phyloP scores from a whole-genome alignment of 2,888 invertebrate species.

The Ryuthela nishihirai region DNA sequence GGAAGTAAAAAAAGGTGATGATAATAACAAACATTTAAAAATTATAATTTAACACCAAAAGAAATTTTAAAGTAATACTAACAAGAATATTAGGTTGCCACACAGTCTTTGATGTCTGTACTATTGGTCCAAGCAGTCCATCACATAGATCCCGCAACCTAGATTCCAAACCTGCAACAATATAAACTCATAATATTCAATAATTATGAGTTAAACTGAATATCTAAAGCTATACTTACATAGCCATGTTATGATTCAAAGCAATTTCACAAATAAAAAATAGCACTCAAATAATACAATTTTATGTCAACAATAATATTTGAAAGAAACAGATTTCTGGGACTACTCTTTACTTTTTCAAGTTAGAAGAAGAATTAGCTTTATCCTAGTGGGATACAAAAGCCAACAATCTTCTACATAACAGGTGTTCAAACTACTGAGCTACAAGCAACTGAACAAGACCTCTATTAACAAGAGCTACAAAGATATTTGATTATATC shows the following conservation, averaged over 20 bases:
- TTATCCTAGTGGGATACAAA: no score
- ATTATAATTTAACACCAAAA: background rate
- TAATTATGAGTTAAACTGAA: background rate
- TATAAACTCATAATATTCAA: background rate
- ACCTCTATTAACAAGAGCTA: no score
- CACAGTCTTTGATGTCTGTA: constrained; percentile 24
- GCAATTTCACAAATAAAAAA: no score
- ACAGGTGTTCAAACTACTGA: no score
- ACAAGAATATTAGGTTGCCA: constrained; percentile 36
- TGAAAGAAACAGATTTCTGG: background rate
- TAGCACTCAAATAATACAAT: background rate
- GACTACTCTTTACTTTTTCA: background rate
- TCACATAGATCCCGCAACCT: constrained; percentile 69
- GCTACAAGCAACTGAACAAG: no score
- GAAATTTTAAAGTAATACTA: background rate
- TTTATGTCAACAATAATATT: background rate
- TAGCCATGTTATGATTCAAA: no score
- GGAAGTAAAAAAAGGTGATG: background rate
- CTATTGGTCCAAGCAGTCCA: constrained; percentile 67
- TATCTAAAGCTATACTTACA: no score
- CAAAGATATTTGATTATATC: no score
- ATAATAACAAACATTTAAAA: background rate
- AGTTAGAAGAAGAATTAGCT: no score
- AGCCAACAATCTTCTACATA: no score
- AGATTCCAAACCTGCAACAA: constrained; percentile 44